Conservation (phyloP, 1,140 invertebrate species). For the Goniozus legneri region DNA sequence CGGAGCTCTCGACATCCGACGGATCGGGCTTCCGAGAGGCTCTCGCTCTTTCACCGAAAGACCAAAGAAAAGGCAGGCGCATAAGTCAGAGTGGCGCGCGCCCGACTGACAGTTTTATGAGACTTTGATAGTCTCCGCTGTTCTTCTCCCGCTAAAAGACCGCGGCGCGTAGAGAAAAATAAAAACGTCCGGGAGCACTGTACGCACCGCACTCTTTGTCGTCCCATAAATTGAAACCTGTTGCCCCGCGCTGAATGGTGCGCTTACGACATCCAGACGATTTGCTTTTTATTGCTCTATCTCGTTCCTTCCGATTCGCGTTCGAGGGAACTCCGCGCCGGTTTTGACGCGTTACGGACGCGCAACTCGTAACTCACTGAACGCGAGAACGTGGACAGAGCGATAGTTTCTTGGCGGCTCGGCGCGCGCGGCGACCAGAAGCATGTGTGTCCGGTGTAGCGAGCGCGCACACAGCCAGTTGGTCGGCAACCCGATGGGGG, state of each 20-base stretch:
- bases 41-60: constrained; percentile 9
- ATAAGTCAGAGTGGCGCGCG: constrained; percentile 52
- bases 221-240: constrained; percentile 57
- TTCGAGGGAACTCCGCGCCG: constrained; percentile 35
- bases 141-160: constrained; percentile 18
- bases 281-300: too few relatives aligned
- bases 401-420: constrained; percentile 35
- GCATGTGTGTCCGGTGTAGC: constrained; percentile 43
- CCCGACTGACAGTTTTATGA: constrained; percentile 56
- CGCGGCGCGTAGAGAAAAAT: constrained; percentile 17
- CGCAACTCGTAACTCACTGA: constrained; percentile 46
- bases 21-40: neutral
- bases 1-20: neutral
- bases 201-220: constrained; percentile 51
- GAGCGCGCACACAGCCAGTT: too few relatives aligned
- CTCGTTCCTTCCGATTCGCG: too few relatives aligned
- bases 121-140: constrained; percentile 52
- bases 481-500: constrained; percentile 41
- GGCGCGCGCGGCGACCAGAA: too few relatives aligned
- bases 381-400: constrained; percentile 21
- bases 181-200: constrained; percentile 31
- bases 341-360: constrained; percentile 38
- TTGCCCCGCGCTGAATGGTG: constrained; percentile 39
- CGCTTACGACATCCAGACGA: too few relatives aligned
- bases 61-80: constrained; percentile 34